Conservation (phyloP, 2,797 vertebrate genomes). For the Meda fulgida region DNA sequence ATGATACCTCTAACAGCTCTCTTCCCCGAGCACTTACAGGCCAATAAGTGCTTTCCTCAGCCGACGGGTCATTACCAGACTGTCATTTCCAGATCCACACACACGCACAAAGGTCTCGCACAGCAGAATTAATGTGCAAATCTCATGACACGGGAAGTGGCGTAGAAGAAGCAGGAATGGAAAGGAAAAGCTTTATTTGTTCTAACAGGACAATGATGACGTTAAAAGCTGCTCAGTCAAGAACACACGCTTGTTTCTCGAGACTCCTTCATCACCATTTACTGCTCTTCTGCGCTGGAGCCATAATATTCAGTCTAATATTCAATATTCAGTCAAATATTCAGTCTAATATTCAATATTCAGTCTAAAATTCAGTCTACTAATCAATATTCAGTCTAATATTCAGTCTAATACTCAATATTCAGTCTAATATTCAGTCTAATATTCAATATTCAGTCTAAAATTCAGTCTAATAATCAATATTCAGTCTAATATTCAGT, state of each 20-base stretch:
- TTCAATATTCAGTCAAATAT: too few relatives aligned
- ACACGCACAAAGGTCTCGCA: slow-evolving; percentile 86
- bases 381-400: too few relatives aligned
- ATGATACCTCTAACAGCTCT: slow-evolving; percentile 96
- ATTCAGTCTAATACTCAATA: too few relatives aligned
- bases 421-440: too few relatives aligned
- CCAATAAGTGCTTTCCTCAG: slow-evolving; percentile 92
- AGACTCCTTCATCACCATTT: slow-evolving; percentile 76
- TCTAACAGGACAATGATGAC: slow-evolving; percentile 81
- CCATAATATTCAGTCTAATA: too few relatives aligned
- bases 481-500: too few relatives aligned
- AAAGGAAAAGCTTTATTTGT: slow-evolving; percentile 84
- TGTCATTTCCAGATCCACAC: slow-evolving; percentile 82
- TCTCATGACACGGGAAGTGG: slow-evolving; percentile 64
- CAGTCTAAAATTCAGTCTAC: too few relatives aligned
- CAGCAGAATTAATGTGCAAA: slow-evolving; percentile 81
- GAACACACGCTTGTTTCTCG: slow-evolving; percentile 74
- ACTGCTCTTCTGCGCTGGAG: slow-evolving; percentile 85
- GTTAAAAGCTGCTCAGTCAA: slow-evolving; percentile 76
- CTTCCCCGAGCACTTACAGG: slow-evolving; percentile 90
- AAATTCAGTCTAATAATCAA: too few relatives aligned
- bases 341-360: too few relatives aligned
- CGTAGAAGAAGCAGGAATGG: slow-evolving; percentile 57
- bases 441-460: too few relatives aligned
- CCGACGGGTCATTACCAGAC: slow-evolving; percentile 88